Percentiles rank a stretch among this genome's conserved stretches.
Conservation (phyloP, 2,797 vertebrate genomes). For the Otus scops region DNA sequence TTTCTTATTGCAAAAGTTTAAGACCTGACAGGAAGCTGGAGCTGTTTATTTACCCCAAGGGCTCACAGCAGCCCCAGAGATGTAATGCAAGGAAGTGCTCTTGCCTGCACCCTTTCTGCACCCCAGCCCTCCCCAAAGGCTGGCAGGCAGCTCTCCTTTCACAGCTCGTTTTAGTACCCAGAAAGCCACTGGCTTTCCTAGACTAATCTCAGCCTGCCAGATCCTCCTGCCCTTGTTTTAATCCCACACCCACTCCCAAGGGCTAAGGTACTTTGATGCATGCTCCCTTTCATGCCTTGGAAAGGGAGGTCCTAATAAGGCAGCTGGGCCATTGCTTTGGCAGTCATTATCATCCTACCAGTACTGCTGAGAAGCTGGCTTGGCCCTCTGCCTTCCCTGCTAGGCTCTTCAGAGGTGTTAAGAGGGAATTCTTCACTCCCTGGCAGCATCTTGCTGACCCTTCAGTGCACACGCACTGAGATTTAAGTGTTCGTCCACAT, state of each 20-base stretch:
- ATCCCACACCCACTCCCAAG: background rate
- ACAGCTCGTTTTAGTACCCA: background rate
- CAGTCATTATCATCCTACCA: background rate
- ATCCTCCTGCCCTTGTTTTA: background rate
- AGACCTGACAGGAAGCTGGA: background rate
- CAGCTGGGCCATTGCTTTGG: background rate
- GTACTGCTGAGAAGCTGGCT: background rate
- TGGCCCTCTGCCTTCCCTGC: background rate
- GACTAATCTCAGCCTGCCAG: background rate
- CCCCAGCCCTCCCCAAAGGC: background rate
- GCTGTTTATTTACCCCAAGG: background rate
- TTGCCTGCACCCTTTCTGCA: background rate
- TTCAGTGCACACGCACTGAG: background rate
- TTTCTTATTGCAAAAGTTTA: background rate
- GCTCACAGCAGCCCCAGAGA: background rate
- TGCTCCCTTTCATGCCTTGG: background rate
- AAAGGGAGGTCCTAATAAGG: background rate
- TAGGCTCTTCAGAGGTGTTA: background rate
- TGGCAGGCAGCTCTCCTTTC: background rate
- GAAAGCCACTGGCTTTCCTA: background rate
- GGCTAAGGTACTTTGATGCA: background rate
- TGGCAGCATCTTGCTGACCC: background rate
- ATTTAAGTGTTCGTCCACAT: accelerated
- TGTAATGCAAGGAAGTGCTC: background rate
- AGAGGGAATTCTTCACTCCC: background rate